Evolutionary conservation across 2,797 vertebrate species (phyloP), one percentile per base, ranked within the genome.

Genomic region (Morus bassanus): DNA sequence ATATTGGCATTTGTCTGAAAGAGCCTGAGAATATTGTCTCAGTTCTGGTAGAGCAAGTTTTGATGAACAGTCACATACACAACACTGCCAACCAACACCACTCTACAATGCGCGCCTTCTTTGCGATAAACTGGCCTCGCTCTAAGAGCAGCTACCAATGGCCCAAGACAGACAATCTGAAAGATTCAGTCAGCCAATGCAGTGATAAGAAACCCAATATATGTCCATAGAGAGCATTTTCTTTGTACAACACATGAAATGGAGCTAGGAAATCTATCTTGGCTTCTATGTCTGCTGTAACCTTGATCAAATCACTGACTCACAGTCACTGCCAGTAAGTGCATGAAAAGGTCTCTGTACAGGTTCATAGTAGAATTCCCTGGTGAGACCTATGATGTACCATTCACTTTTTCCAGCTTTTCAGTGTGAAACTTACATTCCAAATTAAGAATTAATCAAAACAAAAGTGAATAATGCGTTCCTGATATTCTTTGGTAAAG

Each of bases 81-180:
- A 78, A 75, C 0, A 3, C 41, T 65, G 54, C 21, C 63, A 81
- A 78, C 12, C 56, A 87, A 27, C 39, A 89, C 19, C 31, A 45
- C 11, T 18, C 27, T 33, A 51, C 0, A 0, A 68, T 54, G 67
- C 2, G 2, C 2, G 4, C 10, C 12, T 70, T 53, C 37, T 48
- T 12, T 33, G 28, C 10, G 4, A 45, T 56, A 39, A 72, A 60
- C 16, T 48, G 35, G 18, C 24, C 35, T 54, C 4, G 4, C 54
- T 74, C 48, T 56, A 60, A 65, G 5, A 80, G 33, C 30, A 73
- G 39, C n/a, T 61, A 90, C 8, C 28, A 76, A 37, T 0, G 2
- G 59, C 22, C 35, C 18, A 73, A 69, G 46, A 35, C 18, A 56
- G 5, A 28, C 10, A 85, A 45, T 16, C 21, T 0, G 0, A 61